Percentiles rank a stretch among this genome's conserved stretches.
phyloP scores from a whole-genome alignment of 2,113 vertebrate genomes.

The Silurus meridionalis region DNA sequence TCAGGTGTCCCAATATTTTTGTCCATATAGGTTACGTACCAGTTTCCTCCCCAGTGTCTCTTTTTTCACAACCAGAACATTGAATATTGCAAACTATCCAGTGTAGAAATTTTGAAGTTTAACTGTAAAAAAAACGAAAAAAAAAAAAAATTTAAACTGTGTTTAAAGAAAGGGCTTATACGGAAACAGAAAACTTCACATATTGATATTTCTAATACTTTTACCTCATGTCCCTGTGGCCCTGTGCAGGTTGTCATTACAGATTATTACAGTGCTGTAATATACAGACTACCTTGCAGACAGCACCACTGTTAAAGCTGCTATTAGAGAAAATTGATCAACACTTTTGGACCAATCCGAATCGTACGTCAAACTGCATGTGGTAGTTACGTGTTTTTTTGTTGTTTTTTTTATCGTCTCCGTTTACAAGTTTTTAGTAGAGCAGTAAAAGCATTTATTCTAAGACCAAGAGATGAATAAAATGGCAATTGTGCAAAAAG shows the following conservation, averaged over 20 bases:
- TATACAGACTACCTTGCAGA: neutral
- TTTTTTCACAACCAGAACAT: neutral
- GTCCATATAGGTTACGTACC: too few relatives aligned
- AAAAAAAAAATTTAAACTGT: too few relatives aligned
- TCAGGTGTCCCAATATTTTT: too few relatives aligned
- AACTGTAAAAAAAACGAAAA: too few relatives aligned
- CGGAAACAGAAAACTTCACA: neutral
- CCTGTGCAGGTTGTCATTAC: neutral
- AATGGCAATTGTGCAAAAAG: conserved; percentile 8
- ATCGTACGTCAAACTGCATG: neutral
- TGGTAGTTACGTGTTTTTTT: neutral
- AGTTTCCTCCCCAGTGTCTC: neutral
- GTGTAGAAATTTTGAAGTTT: neutral
- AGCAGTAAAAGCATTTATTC: conserved; percentile 13
- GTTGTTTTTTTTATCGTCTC: neutral
- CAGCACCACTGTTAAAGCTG: neutral
- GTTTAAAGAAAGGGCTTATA: neutral
- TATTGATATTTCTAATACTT: neutral
- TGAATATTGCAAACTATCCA: neutral
- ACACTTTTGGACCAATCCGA: neutral
- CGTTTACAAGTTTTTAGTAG: neutral
- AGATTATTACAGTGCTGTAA: neutral
- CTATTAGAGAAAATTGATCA: neutral
- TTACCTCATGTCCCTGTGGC: neutral
- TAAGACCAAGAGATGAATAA: neutral